phyloP scores from a whole-genome alignment of 1,140 invertebrate species.

The Bombyx mori region DNA sequence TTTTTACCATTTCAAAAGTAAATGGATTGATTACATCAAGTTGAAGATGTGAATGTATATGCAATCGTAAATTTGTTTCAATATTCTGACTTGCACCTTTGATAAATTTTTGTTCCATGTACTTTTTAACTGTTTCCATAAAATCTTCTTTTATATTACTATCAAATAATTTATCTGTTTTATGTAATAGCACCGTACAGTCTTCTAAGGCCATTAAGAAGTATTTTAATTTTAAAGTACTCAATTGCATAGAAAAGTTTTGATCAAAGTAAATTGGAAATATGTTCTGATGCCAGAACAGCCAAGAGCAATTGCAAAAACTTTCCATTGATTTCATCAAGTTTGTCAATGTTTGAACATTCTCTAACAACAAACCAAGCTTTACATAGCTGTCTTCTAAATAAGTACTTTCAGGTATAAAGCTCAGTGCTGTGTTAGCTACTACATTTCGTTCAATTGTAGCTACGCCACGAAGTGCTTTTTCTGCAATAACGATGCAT shows the following conservation, averaged over 20 bases:
- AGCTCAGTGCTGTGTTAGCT: constrained; percentile 78
- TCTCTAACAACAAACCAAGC: constrained; percentile 73
- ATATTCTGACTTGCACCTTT: constrained; percentile 87
- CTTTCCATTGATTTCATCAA: constrained; percentile 73
- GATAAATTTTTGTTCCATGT: constrained; percentile 72
- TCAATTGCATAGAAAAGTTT: constrained; percentile 75
- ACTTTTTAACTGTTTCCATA: constrained; percentile 35
- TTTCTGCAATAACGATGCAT: constrained; percentile 80
- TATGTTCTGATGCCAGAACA: constrained; percentile 88
- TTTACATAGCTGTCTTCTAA: constrained; percentile 69
- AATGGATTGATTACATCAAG: constrained; percentile 86
- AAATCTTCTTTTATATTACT: constrained; percentile 39
- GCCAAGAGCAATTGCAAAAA: constrained; percentile 81
- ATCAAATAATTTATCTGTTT: constrained; percentile 40
- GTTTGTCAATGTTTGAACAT: constrained; percentile 75
- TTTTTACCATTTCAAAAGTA: constrained; percentile 68
- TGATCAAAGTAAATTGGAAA: constrained; percentile 83
- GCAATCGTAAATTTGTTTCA: constrained; percentile 91
- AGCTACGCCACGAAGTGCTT: constrained; percentile 78
- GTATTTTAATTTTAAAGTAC: constrained; percentile 76
- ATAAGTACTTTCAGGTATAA: constrained; percentile 73
- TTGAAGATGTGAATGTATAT: constrained; percentile 92
- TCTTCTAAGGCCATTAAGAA: constrained; percentile 78
- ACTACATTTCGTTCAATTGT: constrained; percentile 77
- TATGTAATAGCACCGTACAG: constrained; percentile 58